Evolutionary conservation across 2,888 invertebrate genomes (phyloP).

Genomic region (Isoperla grammatica): DNA sequence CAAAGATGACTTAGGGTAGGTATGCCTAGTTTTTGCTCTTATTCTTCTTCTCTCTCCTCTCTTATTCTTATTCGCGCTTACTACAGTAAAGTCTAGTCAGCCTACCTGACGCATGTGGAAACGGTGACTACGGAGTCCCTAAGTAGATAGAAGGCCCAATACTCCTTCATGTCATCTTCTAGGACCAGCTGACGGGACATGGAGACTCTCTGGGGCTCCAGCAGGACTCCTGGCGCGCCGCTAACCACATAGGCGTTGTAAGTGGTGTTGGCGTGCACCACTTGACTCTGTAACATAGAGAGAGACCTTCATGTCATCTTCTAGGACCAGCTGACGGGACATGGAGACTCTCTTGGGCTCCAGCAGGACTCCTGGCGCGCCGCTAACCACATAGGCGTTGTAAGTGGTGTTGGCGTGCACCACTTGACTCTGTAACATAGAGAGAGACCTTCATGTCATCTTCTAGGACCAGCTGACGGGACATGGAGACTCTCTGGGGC

Average conservation of each 20-base stretch:
- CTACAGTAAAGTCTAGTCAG: too few relatives aligned
- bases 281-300: constrained; percentile 52
- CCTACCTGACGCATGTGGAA: constrained; percentile 67
- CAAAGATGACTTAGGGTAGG: too few relatives aligned
- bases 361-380: constrained; percentile 53
- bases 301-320: constrained; percentile 65
- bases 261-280: constrained; percentile 62
- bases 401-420: constrained; percentile 66
- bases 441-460: constrained; percentile 80
- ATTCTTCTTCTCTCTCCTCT: too few relatives aligned
- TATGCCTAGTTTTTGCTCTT: too few relatives aligned
- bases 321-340: constrained; percentile 61
- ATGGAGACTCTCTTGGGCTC: constrained; percentile 58
- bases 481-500: constrained; percentile 59
- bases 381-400: constrained; percentile 65
- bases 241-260: constrained; percentile 70
- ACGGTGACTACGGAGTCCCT: constrained; percentile 68
- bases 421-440: constrained; percentile 59
- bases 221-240: constrained; percentile 53
- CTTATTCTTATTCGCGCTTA: too few relatives aligned
- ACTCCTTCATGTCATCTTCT: constrained; percentile 76
- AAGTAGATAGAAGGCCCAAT: constrained; percentile 76
- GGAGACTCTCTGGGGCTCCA: constrained; percentile 54
- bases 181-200: constrained; percentile 64
- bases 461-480: constrained; percentile 60